These are phyloP conservation scores for Minunthozetes semirufus DNA, from an alignment of 2,888 invertebrate genomes.

Conservation along the genomic window DNA sequence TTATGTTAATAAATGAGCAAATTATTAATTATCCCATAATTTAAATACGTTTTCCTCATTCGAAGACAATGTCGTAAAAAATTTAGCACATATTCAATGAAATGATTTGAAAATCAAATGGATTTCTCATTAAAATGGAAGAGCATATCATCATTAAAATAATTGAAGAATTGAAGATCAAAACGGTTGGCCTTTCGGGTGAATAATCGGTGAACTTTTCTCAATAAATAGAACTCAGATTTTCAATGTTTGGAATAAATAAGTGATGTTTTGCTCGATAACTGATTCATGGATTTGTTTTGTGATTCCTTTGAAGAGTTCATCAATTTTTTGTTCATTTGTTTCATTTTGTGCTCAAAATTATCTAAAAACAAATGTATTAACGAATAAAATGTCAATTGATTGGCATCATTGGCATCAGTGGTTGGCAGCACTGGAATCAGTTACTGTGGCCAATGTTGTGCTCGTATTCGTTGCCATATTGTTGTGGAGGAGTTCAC, in stretches of 20 bases:
- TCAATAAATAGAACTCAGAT: not conserved
- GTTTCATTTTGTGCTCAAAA: not conserved
- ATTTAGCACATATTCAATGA: conserved; percentile 11
- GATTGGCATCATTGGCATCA: conserved; percentile 7
- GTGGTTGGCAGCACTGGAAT: not conserved
- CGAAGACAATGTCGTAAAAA: not conserved
- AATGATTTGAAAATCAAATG: not conserved
- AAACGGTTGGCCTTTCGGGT: not conserved
- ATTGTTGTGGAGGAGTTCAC: conserved; percentile 4
- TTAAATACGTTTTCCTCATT: not conserved
- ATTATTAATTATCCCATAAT: not conserved
- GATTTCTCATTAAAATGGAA: not conserved
- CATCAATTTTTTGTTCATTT: not conserved
- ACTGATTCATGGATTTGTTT: not conserved
- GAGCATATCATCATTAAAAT: not conserved
- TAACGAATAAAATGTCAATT: not conserved
- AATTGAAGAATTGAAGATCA: not conserved
- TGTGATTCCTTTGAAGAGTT: not conserved
- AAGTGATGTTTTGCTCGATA: not conserved
- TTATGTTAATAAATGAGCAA: conserved; percentile 9
- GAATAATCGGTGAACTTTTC: not conserved
- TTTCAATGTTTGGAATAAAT: not conserved
- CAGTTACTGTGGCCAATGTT: not conserved
- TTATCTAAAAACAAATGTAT: not conserved
- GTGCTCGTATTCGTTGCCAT: conserved; percentile 6